Evolutionary conservation across 2,888 invertebrate genomes (phyloP).

Genomic region (Germaria angustata): DNA sequence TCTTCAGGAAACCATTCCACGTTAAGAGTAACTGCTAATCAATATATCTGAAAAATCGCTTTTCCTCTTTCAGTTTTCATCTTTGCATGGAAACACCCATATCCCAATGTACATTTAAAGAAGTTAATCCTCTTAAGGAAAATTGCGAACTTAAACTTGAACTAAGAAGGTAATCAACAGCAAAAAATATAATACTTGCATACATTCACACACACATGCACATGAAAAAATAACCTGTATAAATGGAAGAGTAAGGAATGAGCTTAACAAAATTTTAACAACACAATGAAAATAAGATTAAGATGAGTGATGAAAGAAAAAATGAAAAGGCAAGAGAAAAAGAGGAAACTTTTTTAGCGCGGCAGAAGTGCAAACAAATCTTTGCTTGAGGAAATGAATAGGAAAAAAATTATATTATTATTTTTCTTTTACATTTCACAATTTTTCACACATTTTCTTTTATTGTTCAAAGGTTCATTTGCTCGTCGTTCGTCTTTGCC

Average conservation of each 20-base stretch:
- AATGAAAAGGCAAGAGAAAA: background rate
- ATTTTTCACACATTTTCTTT: slow-evolving; percentile 44
- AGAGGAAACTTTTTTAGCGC: slow-evolving; percentile 25
- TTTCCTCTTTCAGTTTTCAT: background rate
- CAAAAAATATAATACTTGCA: background rate
- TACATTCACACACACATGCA: background rate
- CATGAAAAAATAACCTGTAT: background rate
- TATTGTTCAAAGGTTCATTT: slow-evolving; percentile 13
- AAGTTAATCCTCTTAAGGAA: slow-evolving; percentile 55
- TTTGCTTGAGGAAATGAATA: slow-evolving; percentile 54
- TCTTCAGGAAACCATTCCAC: too few species aligned
- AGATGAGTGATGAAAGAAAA: slow-evolving; percentile 42
- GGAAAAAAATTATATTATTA: slow-evolving; percentile 6
- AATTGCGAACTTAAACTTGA: slow-evolving; percentile 65
- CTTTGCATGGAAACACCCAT: slow-evolving; percentile 6
- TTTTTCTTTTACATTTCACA: slow-evolving; percentile 47
- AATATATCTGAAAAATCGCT: background rate
- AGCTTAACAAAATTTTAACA: slow-evolving; percentile 30
- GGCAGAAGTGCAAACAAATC: slow-evolving; percentile 57
- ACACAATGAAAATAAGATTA: slow-evolving; percentile 49
- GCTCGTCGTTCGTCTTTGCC: background rate
- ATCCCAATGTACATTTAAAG: background rate
- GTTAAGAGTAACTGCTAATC: too few species aligned
- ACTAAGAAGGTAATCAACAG: slow-evolving; percentile 58
- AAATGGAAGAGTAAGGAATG: slow-evolving; percentile 3